Percentiles rank a stretch among this genome's conserved stretches.
These are phyloP conservation scores for Gyps fulvus DNA, from an alignment of 2,113 vertebrate genomes.

Conservation along the genomic window DNA sequence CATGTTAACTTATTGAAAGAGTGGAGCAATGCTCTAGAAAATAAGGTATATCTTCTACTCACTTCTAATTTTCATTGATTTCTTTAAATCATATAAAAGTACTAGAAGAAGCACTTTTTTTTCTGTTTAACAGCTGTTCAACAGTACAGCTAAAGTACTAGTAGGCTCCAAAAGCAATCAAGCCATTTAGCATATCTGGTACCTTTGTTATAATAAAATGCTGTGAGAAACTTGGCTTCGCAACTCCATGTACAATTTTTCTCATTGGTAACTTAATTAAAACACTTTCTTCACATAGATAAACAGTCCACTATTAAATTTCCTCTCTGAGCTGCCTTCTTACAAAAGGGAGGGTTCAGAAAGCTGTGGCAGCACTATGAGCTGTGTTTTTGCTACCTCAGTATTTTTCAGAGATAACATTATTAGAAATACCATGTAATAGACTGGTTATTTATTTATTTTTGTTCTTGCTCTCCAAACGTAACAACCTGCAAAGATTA, in stretches of 20 bases:
- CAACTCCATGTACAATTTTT: not conserved
- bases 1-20: slow-evolving; percentile 91
- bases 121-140: not conserved
- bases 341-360: not conserved
- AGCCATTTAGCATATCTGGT: not conserved
- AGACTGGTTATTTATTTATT: not conserved
- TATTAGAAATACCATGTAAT: not conserved
- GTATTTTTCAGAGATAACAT: not conserved
- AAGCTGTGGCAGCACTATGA: not conserved
- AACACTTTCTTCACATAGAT: not conserved
- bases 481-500: not conserved
- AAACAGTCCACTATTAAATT: not conserved
- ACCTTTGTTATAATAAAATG: not conserved
- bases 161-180: not conserved
- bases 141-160: not conserved
- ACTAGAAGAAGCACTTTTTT: not conserved
- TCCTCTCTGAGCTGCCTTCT: not conserved
- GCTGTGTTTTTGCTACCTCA: not conserved
- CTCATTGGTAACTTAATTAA: not conserved
- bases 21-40: slow-evolving; percentile 86
- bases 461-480: not conserved
- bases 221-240: slow-evolving; percentile 25
- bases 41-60: slow-evolving; percentile 81
- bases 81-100: slow-evolving; percentile 15
- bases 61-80: slow-evolving; percentile 26